These are phyloP conservation scores for Falcunculus frontatus DNA, from an alignment of 2,113 vertebrate species.

Conservation along the genomic window DNA sequence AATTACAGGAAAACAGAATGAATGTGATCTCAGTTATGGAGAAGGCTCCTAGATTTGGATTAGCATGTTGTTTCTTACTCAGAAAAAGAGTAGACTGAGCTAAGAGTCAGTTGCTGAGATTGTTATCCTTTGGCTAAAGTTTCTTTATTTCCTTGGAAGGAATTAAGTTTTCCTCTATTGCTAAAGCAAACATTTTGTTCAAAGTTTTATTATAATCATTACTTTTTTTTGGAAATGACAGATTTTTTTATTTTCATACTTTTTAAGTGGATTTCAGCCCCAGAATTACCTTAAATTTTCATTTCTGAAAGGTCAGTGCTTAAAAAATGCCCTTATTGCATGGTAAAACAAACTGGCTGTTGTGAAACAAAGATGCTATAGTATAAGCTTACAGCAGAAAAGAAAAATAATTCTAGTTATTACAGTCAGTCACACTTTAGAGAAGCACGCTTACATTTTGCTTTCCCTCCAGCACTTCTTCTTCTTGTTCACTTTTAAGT, in stretches of 20 bases:
- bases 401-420: neutral
- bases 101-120: neutral
- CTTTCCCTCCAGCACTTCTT: slow-evolving; percentile 68
- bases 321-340: neutral
- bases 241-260: neutral
- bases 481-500: slow-evolving; percentile 76
- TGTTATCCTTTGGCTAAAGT: neutral
- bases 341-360: neutral
- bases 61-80: neutral
- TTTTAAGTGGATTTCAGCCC: neutral
- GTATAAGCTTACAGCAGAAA: neutral
- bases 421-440: neutral
- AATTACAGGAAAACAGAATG: neutral
- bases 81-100: neutral
- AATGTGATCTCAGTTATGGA: neutral
- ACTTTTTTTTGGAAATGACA: neutral
- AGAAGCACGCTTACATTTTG: slow-evolving; percentile 72
- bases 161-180: neutral
- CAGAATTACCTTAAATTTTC: neutral
- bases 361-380: neutral
- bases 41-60: neutral
- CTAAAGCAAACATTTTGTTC: neutral
- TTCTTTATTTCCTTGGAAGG: neutral
- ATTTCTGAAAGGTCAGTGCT: neutral
- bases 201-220: neutral